Base-by-base conservation (phyloP, 2,797 vertebrate species). In the Pangasius krempfi region DNA sequence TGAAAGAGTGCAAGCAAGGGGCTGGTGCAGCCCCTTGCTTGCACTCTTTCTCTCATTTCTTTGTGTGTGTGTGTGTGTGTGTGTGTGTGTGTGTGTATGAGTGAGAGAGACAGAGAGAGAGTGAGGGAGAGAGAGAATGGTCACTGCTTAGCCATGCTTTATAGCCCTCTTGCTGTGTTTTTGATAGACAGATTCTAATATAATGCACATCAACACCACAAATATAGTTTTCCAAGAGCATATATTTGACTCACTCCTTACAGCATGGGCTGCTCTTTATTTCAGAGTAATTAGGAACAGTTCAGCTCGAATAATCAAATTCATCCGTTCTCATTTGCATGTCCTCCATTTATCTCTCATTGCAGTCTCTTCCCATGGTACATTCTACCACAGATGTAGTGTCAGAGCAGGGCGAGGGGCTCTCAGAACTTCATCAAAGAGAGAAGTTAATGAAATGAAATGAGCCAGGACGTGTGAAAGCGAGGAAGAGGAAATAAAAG, bases 381-480 rank as follows among this genome's bases (percentile, higher is more conserved):
- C 93, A 93, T 94, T 95, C 93, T 91, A 93, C 40, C 60, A 27
- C 88, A 88, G 64, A 83, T 91, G 93, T 90, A 87, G 92, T 93
- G 92, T 94, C 93, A 92, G 92, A 92, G 91, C 89, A 87, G 73
- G 44, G 27, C 87, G n/a, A 85, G 88, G 91, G 94, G 94, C 94
- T 94, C 92, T 92, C 91, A 90, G 92, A 94, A 94, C 94, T 94
- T 95, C 94, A 95, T 96, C 95, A 96, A 95, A 96, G 95, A 91
- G 85, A 44, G 18, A 50, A 86, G 72, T 6, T 58, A 68, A 54
- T 50, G 62, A 87, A 89, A 91, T 88, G 88, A 92, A 94, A 92
- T 85, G 91, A 94, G 37, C 73, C 30, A 91, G 20, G 60, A 87
- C 88, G 82, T 70, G 64, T 93, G 93, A 93, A 93, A 92, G 92